These are phyloP conservation scores for Cyanocitta stelleri DNA, from an alignment of 2,113 vertebrate genomes.

Conservation along the genomic window DNA sequence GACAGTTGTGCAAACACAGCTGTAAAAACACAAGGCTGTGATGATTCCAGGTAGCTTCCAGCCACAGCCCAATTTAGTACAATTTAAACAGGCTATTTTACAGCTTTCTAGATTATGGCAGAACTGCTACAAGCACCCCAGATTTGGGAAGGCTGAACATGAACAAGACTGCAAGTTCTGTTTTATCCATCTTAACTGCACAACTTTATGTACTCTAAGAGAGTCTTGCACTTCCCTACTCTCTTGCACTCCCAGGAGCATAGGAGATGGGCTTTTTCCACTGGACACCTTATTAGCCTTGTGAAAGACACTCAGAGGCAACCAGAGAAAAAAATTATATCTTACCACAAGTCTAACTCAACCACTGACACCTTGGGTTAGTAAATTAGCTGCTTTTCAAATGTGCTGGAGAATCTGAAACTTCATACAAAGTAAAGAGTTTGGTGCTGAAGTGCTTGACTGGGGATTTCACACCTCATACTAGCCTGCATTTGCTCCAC, in stretches of 20 bases:
- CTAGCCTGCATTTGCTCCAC: not conserved
- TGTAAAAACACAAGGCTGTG: not conserved
- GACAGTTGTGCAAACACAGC: not conserved
- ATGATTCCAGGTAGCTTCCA: not conserved
- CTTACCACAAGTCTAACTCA: not conserved
- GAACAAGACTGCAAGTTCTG: not conserved
- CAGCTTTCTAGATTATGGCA: not conserved
- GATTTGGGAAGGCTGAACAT: not conserved
- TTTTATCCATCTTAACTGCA: not conserved
- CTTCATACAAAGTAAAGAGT: not conserved
- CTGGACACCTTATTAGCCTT: not conserved
- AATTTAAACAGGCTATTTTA: not conserved
- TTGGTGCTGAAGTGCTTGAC: not conserved
- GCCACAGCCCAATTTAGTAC: not conserved
- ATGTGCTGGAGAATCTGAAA: not conserved
- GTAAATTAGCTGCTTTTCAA: not conserved
- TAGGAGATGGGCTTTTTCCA: not conserved
- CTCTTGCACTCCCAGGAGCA: accelerated
- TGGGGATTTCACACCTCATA: not conserved
- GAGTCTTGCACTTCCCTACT: not conserved
- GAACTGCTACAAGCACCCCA: not conserved
- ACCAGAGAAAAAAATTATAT: not conserved
- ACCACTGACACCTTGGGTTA: not conserved
- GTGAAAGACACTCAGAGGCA: not conserved
- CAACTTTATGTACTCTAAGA: not conserved